Conservation (phyloP, 2,797 vertebrate species). For the Erpetoichthys calabaricus region DNA sequence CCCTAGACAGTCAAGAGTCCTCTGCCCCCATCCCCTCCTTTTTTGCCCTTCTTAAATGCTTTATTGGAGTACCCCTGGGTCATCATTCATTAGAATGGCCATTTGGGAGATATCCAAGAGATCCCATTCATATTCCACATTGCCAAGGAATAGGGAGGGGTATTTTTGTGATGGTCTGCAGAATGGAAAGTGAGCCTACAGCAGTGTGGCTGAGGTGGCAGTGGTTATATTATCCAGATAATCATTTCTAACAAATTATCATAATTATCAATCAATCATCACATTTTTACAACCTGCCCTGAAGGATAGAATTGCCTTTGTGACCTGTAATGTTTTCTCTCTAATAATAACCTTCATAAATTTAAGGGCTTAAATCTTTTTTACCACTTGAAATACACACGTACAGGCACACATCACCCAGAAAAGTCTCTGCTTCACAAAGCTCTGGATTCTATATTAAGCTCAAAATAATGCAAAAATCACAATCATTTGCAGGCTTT, state of each 20-base stretch:
- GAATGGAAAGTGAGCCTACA: constrained; percentile 47
- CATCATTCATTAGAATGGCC: constrained; percentile 50
- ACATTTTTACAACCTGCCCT: constrained; percentile 46
- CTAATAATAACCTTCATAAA: constrained; percentile 63
- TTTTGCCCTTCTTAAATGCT: too few relatives aligned
- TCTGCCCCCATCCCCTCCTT: constrained; percentile 29
- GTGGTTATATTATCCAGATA: constrained; percentile 75
- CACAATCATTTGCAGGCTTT: too few relatives aligned
- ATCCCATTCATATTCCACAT: constrained; percentile 31
- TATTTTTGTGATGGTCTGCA: constrained; percentile 45
- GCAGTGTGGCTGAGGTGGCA: constrained; percentile 39
- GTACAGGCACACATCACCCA: too few relatives aligned
- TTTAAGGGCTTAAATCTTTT: constrained; percentile 52
- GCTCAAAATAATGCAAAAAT: too few relatives aligned
- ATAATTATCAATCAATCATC: constrained; percentile 94
- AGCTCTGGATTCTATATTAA: too few relatives aligned
- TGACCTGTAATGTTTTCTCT: constrained; percentile 72
- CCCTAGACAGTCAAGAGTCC: constrained; percentile 35
- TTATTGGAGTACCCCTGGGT: constrained; percentile 30
- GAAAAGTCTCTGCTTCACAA: too few relatives aligned
- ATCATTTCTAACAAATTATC: constrained; percentile 91
- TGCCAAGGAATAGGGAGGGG: constrained; percentile 38
- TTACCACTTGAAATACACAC: constrained; percentile 14
- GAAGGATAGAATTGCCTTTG: constrained; percentile 55
- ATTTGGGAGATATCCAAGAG: constrained; percentile 26